These are phyloP conservation scores for Nycteola revayana DNA, from an alignment of 2,888 invertebrate genomes.

Conservation along the genomic window DNA sequence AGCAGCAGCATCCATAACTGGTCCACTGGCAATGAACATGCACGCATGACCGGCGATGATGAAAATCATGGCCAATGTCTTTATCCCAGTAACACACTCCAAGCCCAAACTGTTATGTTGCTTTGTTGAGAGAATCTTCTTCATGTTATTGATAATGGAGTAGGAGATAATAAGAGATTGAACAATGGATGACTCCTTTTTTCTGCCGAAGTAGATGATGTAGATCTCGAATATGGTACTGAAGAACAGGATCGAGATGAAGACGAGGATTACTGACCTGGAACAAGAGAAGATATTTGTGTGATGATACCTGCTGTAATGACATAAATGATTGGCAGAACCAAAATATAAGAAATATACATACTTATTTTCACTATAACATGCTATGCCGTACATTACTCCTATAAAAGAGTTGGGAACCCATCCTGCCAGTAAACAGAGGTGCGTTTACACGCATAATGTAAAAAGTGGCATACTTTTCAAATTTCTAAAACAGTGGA, in stretches of 20 bases:
- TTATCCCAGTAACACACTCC: conserved; percentile 85
- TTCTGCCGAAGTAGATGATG: conserved; percentile 46
- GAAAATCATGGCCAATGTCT: conserved; percentile 85
- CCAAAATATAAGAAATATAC: no score
- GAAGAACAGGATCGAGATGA: conserved; percentile 61
- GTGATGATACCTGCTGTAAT: no score
- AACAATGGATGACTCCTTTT: conserved; percentile 47
- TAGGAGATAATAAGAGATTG: conserved; percentile 73
- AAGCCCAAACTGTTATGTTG: conserved; percentile 82
- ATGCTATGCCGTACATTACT: no score
- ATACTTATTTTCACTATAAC: no score
- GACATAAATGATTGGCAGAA: no score
- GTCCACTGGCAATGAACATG: conserved; percentile 85
- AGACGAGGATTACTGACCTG: conserved; percentile 74
- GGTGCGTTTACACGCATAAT: no score
- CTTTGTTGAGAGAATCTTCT: conserved; percentile 82
- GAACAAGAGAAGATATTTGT: conserved; percentile 20
- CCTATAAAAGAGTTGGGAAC: no score
- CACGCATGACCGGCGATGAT: conserved; percentile 86
- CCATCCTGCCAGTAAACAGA: no score
- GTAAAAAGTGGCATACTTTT: no score
- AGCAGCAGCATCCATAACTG: conserved; percentile 84
- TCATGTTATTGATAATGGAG: conserved; percentile 82
- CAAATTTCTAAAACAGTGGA: no score
- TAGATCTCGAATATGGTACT: conserved; percentile 76